Evolutionary conservation across 2,113 vertebrate genomes (phyloP).

Genomic region (Ginglymostoma cirratum): DNA sequence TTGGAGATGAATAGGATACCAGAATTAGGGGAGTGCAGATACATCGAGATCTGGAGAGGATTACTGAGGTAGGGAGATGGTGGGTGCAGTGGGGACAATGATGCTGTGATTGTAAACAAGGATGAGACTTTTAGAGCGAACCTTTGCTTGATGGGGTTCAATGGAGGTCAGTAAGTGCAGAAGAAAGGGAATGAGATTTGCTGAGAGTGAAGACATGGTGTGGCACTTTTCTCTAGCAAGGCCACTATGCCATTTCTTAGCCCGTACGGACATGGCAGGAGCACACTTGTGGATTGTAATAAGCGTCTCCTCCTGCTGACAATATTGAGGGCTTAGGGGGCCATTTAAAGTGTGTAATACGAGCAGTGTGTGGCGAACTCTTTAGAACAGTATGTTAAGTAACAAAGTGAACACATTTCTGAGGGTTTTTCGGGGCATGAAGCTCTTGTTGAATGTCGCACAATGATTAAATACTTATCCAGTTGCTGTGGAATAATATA

Average conservation of each 20-base stretch:
- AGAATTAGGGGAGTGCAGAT: background rate
- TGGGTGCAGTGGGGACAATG: too few species aligned
- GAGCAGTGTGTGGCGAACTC: background rate
- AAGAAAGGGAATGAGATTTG: background rate
- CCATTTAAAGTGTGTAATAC: background rate
- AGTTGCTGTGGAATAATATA: constrained; percentile 20
- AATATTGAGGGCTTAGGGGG: background rate
- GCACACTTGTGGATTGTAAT: background rate
- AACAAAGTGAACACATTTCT: constrained; percentile 2
- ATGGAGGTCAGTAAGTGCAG: background rate
- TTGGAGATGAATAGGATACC: background rate
- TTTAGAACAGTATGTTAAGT: background rate
- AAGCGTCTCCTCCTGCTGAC: background rate
- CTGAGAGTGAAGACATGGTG: background rate
- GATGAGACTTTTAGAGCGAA: background rate
- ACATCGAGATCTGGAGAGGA: background rate
- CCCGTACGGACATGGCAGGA: background rate
- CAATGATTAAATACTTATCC: constrained; percentile 22
- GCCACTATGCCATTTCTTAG: background rate
- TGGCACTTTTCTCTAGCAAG: background rate
- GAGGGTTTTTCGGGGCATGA: background rate
- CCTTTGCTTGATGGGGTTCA: background rate
- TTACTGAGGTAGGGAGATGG: background rate
- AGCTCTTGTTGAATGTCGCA: background rate
- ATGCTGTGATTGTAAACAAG: background rate